Base-by-base conservation (phyloP, 2,797 vertebrate species). In the Gallinago nigripennis region DNA sequence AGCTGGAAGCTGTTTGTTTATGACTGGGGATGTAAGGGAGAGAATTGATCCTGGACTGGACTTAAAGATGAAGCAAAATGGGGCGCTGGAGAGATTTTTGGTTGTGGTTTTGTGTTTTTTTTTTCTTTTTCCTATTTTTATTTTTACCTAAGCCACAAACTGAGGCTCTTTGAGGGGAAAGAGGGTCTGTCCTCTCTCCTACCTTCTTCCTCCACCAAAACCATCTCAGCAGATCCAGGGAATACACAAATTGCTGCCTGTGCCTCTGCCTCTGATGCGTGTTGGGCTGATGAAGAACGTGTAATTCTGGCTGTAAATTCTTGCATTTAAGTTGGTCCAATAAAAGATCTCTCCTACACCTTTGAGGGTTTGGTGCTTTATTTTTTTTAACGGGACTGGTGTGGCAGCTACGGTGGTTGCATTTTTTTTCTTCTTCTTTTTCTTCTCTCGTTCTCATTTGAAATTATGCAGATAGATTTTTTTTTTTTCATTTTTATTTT, bases 1-100 rank as follows among this genome's bases (percentile, higher is more conserved):
- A 95, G 95, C 97, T 92, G 97, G 97, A 98, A 97, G 98, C 97
- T 97, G 96, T 97, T 98, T 97, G 92, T 97, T 98, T 98, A 96
- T 97, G 97, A 82, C 96, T 96, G 97, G 97, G 97, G 97, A 98
- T 95, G 95, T 80, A 97, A 96, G 96, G 94, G 93, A 88, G 89
- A 95, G 94, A 92, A 97, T 78, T 98, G 95, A 98, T 98, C 97
- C 97, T 97, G 98, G 97, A 97, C 96, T 95, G 97, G 97, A 97
- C 92, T 97, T 81, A 96, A 98, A 97, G 98, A 97, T 96, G 97
- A 96, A 98, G 97, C 92, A 96, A 91, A 96, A 96, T 82, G 96
- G 95, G 95, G 90, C 90, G 78, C 96, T 96, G 95, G 79, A 96
- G 96, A 97, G 86, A 96, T 97, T 96, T 97, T 97, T 97, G 93